Conservation (phyloP, 1,140 invertebrate genomes). For the Dolichoris vasculosae region DNA sequence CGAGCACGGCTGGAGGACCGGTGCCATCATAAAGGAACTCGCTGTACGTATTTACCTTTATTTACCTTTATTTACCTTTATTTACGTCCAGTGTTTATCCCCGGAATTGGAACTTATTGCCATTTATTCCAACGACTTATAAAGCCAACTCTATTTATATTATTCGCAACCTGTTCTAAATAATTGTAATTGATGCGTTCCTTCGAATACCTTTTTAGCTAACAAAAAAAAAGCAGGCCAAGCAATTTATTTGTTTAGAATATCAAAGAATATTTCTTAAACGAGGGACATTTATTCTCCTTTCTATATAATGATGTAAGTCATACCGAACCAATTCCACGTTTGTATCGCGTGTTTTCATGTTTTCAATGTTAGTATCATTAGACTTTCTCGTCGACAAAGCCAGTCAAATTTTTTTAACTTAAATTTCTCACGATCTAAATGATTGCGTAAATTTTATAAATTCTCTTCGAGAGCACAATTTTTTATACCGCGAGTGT, state of each 20-base stretch:
- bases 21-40: slow-evolving; percentile 97
- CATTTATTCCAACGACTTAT: too few species aligned
- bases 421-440: background rate
- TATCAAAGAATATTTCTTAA: too few species aligned
- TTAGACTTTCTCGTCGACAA: slow-evolving; percentile 5
- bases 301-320: background rate
- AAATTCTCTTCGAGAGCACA: background rate
- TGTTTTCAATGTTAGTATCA: background rate
- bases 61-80: too few species aligned
- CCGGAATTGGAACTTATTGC: too few species aligned
- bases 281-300: background rate
- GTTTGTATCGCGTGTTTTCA: background rate
- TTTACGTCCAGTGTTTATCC: too few species aligned
- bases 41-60: slow-evolving; percentile 76
- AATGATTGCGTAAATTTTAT: background rate
- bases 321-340: background rate
- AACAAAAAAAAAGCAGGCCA: too few species aligned
- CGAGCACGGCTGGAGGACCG: slow-evolving; percentile 97
- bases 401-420: background rate
- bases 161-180: too few species aligned
- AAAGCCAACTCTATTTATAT: too few species aligned
- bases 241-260: too few species aligned
- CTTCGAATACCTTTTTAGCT: too few species aligned
- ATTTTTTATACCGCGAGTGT: background rate
- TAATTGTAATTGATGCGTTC: too few species aligned